Evolutionary conservation across 2,888 invertebrate genomes (phyloP), one percentile per base, ranked within the genome.

Genomic region (Leptopilina drosophilae): DNA sequence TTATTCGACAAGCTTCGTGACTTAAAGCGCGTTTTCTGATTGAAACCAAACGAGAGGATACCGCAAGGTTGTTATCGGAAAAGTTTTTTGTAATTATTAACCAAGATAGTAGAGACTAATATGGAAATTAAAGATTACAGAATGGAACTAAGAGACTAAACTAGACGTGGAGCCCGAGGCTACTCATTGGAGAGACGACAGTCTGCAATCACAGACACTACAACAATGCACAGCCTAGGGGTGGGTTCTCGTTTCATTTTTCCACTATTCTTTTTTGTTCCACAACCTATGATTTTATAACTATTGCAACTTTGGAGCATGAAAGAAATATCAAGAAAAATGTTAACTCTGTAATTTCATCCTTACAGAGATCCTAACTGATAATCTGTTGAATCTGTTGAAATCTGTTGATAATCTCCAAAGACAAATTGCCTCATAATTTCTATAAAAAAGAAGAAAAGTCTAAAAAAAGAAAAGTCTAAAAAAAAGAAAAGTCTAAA

Each of bases 131-230:
- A 33, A 33, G 33, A 33, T 33, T 33, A 33, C 33, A 33, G 33
- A 33, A 33, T 33, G 33, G 4, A 33, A 4, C 11, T 4, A 14
- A 53, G 49, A 53, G 49, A 12, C 53, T 53, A 69, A 26, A 84
- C 83, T 84, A 84, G 84, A 83, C 84, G 64, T 78, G 59, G 73
- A 76, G 82, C 86, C 84, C 75, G 82, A 79, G 81, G 85, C 82
- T 64, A 64, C 80, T 83, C 20, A 56, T n/a, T 42, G 42, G 9
- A 3, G 73, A 59, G 64, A 82, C 67, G 64, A 75, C 78, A 77
- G 78, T 82, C 80, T 84, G 85, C 88, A 88, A 89, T 90, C 89
- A 90, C 85, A 85, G 84, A 80, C 82, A 82, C 83, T 86, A 85
- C 85, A 85, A 89, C 89, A 89, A 89, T 90, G 86, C 84, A 84